Evolutionary conservation across 2,797 vertebrate species (phyloP), one percentile per base, ranked within the genome.

Genomic region (Diceros bicornis): DNA sequence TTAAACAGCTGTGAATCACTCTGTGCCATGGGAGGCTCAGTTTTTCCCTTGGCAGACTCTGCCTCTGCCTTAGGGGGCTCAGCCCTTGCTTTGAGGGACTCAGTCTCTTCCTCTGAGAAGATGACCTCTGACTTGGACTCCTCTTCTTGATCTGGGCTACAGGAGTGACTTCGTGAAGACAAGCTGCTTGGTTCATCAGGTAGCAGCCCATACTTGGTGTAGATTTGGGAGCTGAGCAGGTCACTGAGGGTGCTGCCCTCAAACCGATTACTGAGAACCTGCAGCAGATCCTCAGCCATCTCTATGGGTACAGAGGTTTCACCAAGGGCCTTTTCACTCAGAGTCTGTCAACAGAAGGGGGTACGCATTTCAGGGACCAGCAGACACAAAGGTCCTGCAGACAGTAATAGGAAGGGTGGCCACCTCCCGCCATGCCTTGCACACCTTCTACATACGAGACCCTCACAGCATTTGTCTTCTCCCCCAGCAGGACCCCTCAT

Each of bases 201-300:
- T 4, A 20, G 88, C 41, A 57, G 72, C 7, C 96, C 85, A 0
- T 98, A 98, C 82, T 97, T 98, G 88, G 68, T 68, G 64, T 99
- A 99, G 97, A 99, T 71, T 25, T 98, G 99, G 2, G 99, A 99
- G 97, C 98, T 98, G 0, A 99, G 99, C 92, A 99, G 99, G 95
- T 99, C 99, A 0, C 98, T 98, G 91, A 98, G 99, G 91, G 98
- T 98, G 0, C 98, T 99, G 6, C 99, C 99, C 21, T 99, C 99
- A 89, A 99, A 99, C 32, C 98, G 98, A 97, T 98, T 98, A 93
- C 99, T 99, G 97, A 99, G 98, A 92, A 98, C 98, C 97, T 97
- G 98, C 62, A 99, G 98, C 92, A 99, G 97, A 96, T 99, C 99
- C 97, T 98, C 99, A 0, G 99, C 99, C 95, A 98, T 97, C 57